Percentiles rank a stretch among this genome's conserved stretches.
These are phyloP conservation scores for Callaeas wilsoni DNA, from an alignment of 2,113 vertebrate species.

Conservation along the genomic window DNA sequence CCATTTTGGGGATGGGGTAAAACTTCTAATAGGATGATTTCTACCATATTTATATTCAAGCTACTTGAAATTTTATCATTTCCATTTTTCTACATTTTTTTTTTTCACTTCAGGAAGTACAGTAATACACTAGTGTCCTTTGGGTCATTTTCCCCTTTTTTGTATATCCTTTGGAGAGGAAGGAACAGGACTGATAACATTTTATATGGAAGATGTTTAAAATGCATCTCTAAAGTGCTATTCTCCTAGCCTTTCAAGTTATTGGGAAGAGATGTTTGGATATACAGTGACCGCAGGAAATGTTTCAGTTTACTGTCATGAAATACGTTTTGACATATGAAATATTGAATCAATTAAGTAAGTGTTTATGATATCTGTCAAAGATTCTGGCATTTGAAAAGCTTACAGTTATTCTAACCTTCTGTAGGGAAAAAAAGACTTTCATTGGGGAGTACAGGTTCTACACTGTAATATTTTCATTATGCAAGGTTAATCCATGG, in stretches of 20 bases:
- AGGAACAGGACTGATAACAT: background rate
- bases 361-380: conserved; percentile 36
- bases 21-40: background rate
- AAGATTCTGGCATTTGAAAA: conserved; percentile 56
- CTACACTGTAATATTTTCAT: conserved; percentile 6
- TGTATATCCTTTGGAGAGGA: background rate
- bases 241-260: background rate
- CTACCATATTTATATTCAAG: background rate
- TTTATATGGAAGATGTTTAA: background rate
- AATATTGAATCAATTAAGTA: conserved; percentile 16
- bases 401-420: conserved; percentile 36
- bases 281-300: background rate
- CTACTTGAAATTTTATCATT: background rate
- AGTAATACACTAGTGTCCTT: background rate
- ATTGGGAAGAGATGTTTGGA: background rate
- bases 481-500: background rate
- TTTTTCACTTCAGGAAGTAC: background rate
- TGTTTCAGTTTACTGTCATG: background rate
- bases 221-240: background rate
- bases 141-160: background rate
- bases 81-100: background rate
- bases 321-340: conserved; percentile 11
- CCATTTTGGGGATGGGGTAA: background rate
- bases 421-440: conserved; percentile 31
- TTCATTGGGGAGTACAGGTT: conserved; percentile 10